Evolutionary conservation across 37 sponge, comb jelly and placozoan species (phyloP).

Genomic region (Oscarella lobularis): DNA sequence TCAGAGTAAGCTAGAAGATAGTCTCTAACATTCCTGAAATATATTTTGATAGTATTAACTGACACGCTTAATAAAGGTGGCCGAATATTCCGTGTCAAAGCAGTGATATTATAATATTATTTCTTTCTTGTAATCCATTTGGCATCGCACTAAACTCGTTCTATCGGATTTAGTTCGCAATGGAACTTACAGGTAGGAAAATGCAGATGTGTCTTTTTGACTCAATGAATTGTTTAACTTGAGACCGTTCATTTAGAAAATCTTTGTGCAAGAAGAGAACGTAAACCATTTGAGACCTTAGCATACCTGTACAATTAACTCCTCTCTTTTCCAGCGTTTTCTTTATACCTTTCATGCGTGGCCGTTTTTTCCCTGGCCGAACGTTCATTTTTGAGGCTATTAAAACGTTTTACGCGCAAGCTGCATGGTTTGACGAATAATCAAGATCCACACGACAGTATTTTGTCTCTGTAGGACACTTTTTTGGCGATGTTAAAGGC

Average conservation of each 20-base stretch:
- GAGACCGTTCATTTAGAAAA: constrained; percentile 20
- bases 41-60: background rate
- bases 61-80: background rate
- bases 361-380: constrained; percentile 20
- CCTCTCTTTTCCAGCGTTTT: constrained; percentile 17
- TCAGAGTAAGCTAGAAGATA: background rate
- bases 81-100: background rate
- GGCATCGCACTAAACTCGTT: constrained; percentile 30
- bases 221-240: constrained; percentile 21
- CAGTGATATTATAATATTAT: constrained; percentile 17
- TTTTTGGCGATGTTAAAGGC: constrained; percentile 14
- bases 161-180: constrained; percentile 34
- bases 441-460: constrained; percentile 19
- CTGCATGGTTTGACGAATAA: constrained; percentile 12
- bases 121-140: constrained; percentile 18
- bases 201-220: constrained; percentile 8
- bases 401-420: constrained; percentile 14
- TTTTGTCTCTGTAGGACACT: constrained; percentile 18
- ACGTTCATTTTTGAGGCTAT: constrained; percentile 9
- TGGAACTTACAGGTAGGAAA: constrained; percentile 34
- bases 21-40: background rate
- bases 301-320: constrained; percentile 3
- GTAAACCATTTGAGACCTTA: constrained; percentile 14
- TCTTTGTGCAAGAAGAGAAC: constrained; percentile 18
- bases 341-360: constrained; percentile 11